Evolutionary conservation across 2,797 vertebrate species (phyloP), one percentile per base, ranked within the genome.

Genomic region (Menidia menidia): DNA sequence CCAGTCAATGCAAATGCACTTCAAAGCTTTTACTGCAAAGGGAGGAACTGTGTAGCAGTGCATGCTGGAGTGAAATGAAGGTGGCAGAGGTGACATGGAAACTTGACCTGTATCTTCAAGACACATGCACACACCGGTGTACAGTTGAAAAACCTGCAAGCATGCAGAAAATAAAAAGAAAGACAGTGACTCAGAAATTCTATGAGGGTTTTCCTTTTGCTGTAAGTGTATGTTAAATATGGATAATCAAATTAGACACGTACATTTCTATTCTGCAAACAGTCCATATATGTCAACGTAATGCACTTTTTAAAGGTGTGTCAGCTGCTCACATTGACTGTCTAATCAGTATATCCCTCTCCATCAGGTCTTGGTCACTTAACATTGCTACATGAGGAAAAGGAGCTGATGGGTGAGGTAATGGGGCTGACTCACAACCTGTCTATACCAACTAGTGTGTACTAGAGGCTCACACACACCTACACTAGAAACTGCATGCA

Each of bases 291-390:
- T 68, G 73, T 69, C 61, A 44, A 55, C 69, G 67, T 82, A 67
- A 78, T 71, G 73, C 66, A 45, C 63, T 77, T 78, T 83, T 81
- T 85, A 84, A 68, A 81, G 81, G 80, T 55, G 74, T 82, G 83
- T 88, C 86, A 85, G 87, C 83, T 81, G 64, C 85, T 87, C 80
- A 62, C 73, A 4, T 60, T 14, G 68, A 64, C 78, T 61, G 74
- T 85, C 78, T 86, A 84, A 85, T 83, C 83, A 75, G 80, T 69
- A 73, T 78, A 73, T 64, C 41, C 56, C 70, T 84, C 79, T 69
- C 86, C 73, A 87, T 87, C 81, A 50, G 73, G 84, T 89, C 87
- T 92, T 92, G 94, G 94, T 92, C 88, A 92, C 87, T 93, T 93
- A 93, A 93, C 90, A 89, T 83, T 83, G 76, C 73, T 13, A 75